These are phyloP conservation scores for Lonchura striata DNA, from an alignment of 2,113 vertebrate species.

Conservation along the genomic window DNA sequence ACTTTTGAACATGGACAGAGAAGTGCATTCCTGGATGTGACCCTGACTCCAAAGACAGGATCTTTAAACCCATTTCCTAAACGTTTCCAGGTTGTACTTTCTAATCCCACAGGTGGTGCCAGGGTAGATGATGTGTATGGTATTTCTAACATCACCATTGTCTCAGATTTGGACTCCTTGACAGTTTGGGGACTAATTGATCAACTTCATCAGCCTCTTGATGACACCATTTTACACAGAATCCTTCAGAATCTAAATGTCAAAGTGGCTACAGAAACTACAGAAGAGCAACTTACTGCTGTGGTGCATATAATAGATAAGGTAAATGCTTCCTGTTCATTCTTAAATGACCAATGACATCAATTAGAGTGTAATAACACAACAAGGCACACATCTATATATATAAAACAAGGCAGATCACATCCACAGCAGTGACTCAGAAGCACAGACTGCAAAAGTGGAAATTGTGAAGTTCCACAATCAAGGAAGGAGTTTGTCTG, in stretches of 20 bases:
- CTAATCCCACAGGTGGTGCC: constrained; percentile 79
- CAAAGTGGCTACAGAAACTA: constrained; percentile 74
- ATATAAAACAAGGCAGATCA: background rate
- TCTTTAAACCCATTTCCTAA: constrained; percentile 89
- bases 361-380: background rate
- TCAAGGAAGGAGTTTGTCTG: background rate
- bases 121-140: constrained; percentile 81
- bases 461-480: background rate
- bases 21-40: constrained; percentile 75
- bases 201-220: constrained; percentile 86
- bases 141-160: constrained; percentile 87
- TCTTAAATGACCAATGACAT: background rate
- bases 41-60: constrained; percentile 79
- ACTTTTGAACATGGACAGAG: constrained; percentile 81
- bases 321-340: constrained; percentile 68
- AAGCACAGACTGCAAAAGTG: background rate
- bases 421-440: background rate
- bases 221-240: constrained; percentile 74
- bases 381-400: background rate
- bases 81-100: constrained; percentile 88
- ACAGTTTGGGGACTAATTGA: constrained; percentile 88
- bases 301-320: constrained; percentile 81
- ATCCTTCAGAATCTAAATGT: constrained; percentile 81
- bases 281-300: constrained; percentile 86
- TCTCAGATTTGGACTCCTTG: constrained; percentile 82